Percentiles rank a stretch among this genome's conserved stretches.
Conservation (phyloP, 2,113 vertebrate genomes). For the Cyprinodon tularosa region DNA sequence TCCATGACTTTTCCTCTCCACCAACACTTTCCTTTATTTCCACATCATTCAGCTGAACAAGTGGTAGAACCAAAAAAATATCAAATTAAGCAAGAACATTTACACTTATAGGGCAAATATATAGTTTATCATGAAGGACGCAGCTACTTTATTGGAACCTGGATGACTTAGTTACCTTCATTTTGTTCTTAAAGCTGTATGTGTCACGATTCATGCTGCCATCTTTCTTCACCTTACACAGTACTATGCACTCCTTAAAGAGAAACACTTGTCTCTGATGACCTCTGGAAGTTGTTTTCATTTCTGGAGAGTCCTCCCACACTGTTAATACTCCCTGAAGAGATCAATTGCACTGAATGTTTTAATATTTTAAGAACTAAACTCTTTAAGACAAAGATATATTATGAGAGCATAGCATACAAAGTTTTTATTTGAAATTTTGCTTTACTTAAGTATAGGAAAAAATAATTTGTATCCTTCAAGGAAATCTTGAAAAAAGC, state of each 20-base stretch:
- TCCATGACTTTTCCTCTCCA: slow-evolving; percentile 91
- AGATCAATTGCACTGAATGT: neutral
- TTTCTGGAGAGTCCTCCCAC: slow-evolving; percentile 93
- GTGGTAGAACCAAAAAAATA: neutral
- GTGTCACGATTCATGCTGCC: slow-evolving; percentile 84
- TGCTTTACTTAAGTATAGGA: neutral
- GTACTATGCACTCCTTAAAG: slow-evolving; percentile 90
- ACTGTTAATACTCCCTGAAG: slow-evolving; percentile 90
- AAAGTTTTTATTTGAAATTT: neutral
- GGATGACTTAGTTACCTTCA: slow-evolving; percentile 84
- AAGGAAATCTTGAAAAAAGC: neutral
- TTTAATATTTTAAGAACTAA: neutral
- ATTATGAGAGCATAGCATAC: neutral
- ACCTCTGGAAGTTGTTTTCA: slow-evolving; percentile 88
- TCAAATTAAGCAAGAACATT: neutral
- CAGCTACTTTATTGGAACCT: no score
- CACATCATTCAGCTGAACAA: slow-evolving; percentile 87
- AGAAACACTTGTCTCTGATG: slow-evolving; percentile 97
- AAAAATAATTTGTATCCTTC: neutral
- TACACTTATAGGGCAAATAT: neutral
- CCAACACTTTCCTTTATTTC: slow-evolving; percentile 90
- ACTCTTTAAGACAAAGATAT: neutral
- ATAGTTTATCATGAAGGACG: neutral
- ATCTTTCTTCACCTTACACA: slow-evolving; percentile 92
- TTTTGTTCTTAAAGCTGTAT: slow-evolving; percentile 94